Evolutionary conservation across 2,113 vertebrate genomes (phyloP).

Genomic region (Oostethus manadensis): DNA sequence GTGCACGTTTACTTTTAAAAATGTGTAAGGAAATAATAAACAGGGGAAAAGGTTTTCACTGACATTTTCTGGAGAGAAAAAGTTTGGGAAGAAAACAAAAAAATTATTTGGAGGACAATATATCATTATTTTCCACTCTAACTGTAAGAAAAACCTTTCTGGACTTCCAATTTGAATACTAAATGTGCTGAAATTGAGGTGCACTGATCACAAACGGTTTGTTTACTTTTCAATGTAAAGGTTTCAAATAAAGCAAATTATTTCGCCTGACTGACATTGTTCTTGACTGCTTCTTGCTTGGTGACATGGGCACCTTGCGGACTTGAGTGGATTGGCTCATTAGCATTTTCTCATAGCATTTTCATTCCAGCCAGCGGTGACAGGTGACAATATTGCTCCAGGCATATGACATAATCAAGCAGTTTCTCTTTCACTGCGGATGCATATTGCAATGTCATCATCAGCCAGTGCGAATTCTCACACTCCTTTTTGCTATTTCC

Average conservation of each 20-base stretch:
- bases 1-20: slow-evolving; percentile 23
- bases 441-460: slow-evolving; percentile 9
- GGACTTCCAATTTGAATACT: no score
- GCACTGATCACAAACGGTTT: no score
- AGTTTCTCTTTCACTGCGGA: slow-evolving; percentile 14
- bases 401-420: slow-evolving; percentile 20
- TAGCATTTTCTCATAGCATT: background rate
- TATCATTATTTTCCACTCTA: no score
- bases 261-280: slow-evolving; percentile 3
- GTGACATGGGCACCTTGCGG: slow-evolving; percentile 3
- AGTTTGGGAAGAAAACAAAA: slow-evolving; percentile 12
- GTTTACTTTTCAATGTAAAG: no score
- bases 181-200: no score
- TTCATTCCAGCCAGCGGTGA: slow-evolving; percentile 5
- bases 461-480: slow-evolving; percentile 13
- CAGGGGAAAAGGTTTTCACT: slow-evolving; percentile 52
- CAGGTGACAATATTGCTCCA: slow-evolving; percentile 8
- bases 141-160: no score
- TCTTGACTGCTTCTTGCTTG: slow-evolving; percentile 1
- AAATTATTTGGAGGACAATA: background rate
- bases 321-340: slow-evolving; percentile 15
- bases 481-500: slow-evolving; percentile 2
- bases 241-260: background rate
- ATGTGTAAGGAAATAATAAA: slow-evolving; percentile 20
- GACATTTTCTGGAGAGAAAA: slow-evolving; percentile 47